Conservation (phyloP, 2,113 vertebrate genomes). For the Sterrhoptilus dennistouni region DNA sequence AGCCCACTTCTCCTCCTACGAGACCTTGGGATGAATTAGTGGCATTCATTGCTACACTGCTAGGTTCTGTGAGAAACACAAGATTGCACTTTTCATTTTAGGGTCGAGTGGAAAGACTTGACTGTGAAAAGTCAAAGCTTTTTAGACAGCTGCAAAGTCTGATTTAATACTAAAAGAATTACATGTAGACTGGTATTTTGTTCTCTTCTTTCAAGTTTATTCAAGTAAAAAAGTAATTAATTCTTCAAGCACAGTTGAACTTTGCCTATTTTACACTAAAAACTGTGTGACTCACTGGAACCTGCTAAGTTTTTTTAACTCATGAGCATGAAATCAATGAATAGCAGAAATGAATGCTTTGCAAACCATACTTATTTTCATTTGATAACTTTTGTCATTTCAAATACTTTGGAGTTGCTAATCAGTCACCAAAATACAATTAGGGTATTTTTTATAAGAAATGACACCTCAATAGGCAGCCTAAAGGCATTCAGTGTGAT, state of each 20-base stretch:
- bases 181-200: neutral
- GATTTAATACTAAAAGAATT: conserved; percentile 17
- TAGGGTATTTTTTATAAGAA: neutral
- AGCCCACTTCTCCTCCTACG: neutral
- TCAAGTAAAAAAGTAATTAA: conserved; percentile 32
- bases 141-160: neutral
- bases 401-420: neutral
- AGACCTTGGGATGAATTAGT: neutral
- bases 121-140: conserved; percentile 40
- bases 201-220: conserved; percentile 39
- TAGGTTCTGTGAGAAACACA: neutral
- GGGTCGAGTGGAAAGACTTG: neutral
- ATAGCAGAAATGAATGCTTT: neutral
- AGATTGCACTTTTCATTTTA: conserved; percentile 5
- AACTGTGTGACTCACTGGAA: conserved; percentile 8
- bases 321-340: neutral
- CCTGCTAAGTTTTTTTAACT: conserved; percentile 16
- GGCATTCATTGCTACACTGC: neutral
- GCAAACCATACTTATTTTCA: neutral
- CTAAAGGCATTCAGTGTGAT: neutral
- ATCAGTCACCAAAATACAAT: neutral
- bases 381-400: neutral
- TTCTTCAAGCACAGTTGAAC: conserved; percentile 26
- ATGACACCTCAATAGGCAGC: neutral
- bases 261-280: conserved; percentile 1